Percentiles rank a stretch among this genome's conserved stretches.
Evolutionary conservation across 2,797 vertebrate species (phyloP).

Genomic region (Siniperca scherzeri): DNA sequence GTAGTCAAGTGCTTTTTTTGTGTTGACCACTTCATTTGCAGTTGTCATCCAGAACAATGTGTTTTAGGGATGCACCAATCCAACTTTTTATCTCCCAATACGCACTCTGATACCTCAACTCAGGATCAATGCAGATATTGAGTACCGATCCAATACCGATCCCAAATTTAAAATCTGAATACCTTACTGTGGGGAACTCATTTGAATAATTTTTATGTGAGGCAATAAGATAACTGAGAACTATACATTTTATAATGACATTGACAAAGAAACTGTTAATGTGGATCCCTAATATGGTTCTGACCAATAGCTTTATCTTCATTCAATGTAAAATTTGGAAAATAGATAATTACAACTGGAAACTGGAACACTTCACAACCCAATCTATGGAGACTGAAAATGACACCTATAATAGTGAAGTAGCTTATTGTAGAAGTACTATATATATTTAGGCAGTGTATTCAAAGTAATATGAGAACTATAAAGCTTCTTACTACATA

Average conservation of each 20-base stretch:
- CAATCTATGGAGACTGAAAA: background rate
- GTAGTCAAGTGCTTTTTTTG: constrained; percentile 10
- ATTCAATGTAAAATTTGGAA: background rate
- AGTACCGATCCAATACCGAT: background rate
- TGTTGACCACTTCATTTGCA: background rate
- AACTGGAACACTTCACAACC: background rate
- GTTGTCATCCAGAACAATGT: background rate
- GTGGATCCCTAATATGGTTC: background rate
- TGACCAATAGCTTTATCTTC: background rate
- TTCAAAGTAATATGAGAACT: background rate
- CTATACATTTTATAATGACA: too few species aligned
- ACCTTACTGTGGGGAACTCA: background rate
- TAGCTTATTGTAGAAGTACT: background rate
- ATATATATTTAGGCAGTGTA: background rate
- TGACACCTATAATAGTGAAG: too few species aligned
- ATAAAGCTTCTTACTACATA: background rate
- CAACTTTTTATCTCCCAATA: background rate
- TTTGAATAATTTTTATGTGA: background rate
- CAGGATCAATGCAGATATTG: background rate
- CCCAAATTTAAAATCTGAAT: too few species aligned
- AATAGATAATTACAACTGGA: background rate
- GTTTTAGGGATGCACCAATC: background rate
- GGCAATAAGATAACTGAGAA: background rate
- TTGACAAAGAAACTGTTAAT: background rate
- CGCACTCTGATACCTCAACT: background rate